Conservation (phyloP, 2,113 vertebrate genomes). For the Sula dactylatra region DNA sequence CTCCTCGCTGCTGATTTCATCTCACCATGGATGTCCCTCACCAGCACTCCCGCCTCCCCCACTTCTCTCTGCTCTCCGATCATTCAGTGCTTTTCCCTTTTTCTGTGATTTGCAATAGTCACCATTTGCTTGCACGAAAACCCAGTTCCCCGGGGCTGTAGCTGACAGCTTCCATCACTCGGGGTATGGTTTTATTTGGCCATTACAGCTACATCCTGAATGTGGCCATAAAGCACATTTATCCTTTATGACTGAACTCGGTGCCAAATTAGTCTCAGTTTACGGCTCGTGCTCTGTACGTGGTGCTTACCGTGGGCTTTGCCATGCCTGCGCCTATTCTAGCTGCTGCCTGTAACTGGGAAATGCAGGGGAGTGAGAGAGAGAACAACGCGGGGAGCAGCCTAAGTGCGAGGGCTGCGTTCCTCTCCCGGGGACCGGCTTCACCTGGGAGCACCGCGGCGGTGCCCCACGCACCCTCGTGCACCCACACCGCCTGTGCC, state of each 20-base stretch:
- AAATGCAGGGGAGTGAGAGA: neutral
- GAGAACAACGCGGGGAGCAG: neutral
- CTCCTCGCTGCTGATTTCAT: neutral
- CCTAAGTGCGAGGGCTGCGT: neutral
- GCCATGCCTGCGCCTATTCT: neutral
- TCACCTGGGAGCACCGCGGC: neutral
- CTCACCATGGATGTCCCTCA: neutral
- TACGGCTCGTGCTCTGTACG: neutral
- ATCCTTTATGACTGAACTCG: neutral
- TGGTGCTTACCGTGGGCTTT: neutral
- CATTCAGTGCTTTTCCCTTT: neutral
- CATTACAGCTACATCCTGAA: conserved; percentile 24
- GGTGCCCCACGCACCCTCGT: neutral
- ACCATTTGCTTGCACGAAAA: neutral
- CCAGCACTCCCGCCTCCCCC: neutral
- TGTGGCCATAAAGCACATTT: neutral
- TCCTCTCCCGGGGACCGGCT: accelerated
- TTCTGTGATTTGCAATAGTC: neutral
- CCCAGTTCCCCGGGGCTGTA: neutral
- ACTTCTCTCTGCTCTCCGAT: neutral
- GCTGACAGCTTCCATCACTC: neutral
- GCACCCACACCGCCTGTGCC: neutral
- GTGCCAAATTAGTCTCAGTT: conserved; percentile 18
- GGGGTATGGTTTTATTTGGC: neutral
- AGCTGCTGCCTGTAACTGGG: neutral